A percentile compares a stretch with the other conserved stretches of the same genome.
Conservation (phyloP, 2,888 invertebrate species). For the Patella ulyssiponensis region DNA sequence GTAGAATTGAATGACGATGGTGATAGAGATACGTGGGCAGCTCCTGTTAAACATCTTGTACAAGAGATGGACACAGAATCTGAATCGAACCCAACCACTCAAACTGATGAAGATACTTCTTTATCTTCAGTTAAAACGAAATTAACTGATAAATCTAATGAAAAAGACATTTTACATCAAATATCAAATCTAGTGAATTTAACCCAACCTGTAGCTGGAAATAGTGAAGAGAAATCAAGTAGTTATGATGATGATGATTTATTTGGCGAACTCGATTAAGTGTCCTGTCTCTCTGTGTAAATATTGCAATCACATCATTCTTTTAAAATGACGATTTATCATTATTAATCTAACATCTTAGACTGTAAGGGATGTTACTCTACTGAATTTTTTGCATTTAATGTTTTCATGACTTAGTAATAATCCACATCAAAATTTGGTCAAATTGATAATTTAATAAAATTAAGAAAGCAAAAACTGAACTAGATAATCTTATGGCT, state of each 20-base stretch:
- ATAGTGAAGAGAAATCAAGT: neutral
- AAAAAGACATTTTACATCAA: neutral
- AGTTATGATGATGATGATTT: neutral
- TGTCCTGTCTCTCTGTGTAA: neutral
- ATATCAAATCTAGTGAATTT: constrained; percentile 8
- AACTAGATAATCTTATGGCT: too few relatives aligned
- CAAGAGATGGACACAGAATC: neutral
- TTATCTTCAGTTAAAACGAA: neutral
- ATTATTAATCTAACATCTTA: too few relatives aligned
- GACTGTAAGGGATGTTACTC: too few relatives aligned
- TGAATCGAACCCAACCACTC: neutral
- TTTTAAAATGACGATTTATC: too few relatives aligned
- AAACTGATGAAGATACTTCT: neutral
- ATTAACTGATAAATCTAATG: neutral
- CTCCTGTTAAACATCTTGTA: neutral
- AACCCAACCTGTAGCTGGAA: neutral
- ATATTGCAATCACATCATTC: too few relatives aligned
- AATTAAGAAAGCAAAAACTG: too few relatives aligned
- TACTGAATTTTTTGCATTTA: too few relatives aligned
- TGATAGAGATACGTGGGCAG: constrained; percentile 27
- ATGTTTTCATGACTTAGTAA: too few relatives aligned
- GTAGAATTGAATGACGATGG: constrained; percentile 52
- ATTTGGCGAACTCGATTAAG: neutral
- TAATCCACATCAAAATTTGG: too few relatives aligned
- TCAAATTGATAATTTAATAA: too few relatives aligned